Evolutionary conservation across 2,888 invertebrate genomes (phyloP).

Genomic region (Meta bourneti): DNA sequence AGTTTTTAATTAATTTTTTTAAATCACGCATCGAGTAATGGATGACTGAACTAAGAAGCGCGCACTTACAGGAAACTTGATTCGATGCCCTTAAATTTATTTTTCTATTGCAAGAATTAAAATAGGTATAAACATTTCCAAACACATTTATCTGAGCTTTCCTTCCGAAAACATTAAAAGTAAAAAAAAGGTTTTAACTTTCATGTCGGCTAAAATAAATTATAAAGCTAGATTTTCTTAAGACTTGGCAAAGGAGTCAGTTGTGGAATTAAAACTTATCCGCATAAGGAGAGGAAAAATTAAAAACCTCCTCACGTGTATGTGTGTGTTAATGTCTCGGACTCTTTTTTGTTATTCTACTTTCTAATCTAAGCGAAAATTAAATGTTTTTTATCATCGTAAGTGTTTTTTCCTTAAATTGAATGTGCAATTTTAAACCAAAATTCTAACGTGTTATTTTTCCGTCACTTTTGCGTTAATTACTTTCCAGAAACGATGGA

Average conservation of each 20-base stretch:
- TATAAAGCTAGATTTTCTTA: not conserved
- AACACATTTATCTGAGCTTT: not conserved
- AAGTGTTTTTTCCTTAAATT: not conserved
- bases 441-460: constrained; percentile 8
- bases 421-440: not conserved
- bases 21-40: too few species aligned
- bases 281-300: not conserved
- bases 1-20: too few species aligned
- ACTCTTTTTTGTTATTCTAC: not conserved
- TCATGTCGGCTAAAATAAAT: constrained; percentile 7
- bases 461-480: not conserved
- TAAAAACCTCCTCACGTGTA: not conserved
- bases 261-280: not conserved
- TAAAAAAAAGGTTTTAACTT: not conserved
- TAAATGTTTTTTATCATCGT: not conserved
- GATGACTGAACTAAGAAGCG: too few species aligned
- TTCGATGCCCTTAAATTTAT: not conserved
- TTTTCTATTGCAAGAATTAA: not conserved
- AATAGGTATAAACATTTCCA: not conserved
- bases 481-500: not conserved
- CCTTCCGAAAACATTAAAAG: not conserved
- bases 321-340: not conserved
- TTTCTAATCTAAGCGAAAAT: not conserved
- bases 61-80: too few species aligned
- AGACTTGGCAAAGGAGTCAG: not conserved